Conservation (phyloP, 1,140 invertebrate genomes). For the Babylonia areolata region DNA sequence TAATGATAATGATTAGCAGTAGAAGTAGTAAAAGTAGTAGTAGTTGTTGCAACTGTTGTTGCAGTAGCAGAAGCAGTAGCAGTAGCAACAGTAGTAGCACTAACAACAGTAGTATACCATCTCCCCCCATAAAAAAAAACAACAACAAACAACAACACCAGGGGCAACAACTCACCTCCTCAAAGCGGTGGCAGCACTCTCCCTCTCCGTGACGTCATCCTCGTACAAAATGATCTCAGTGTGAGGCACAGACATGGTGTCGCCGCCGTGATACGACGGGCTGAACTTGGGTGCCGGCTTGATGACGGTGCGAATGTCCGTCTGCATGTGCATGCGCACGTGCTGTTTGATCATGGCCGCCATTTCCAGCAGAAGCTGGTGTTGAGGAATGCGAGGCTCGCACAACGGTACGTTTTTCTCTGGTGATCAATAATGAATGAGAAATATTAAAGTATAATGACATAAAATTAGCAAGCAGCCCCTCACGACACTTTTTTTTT, state of each 20-base stretch:
- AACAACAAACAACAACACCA: background rate
- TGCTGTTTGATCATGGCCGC: conserved; percentile 72
- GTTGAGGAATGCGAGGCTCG: conserved; percentile 66
- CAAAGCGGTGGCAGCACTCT: conserved; percentile 46
- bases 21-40: too few relatives aligned
- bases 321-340: conserved; percentile 65
- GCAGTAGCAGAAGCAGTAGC: too few relatives aligned
- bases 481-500: too few relatives aligned
- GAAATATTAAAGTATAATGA: too few relatives aligned
- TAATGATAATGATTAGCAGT: too few relatives aligned
- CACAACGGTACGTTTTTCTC: conserved; percentile 34
- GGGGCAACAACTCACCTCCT: conserved; percentile 64
- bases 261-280: conserved; percentile 51
- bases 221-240: conserved; percentile 73
- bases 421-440: background rate
- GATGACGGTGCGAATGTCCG: conserved; percentile 70
- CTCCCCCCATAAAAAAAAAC: background rate
- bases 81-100: too few relatives aligned
- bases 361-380: conserved; percentile 73
- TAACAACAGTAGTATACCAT: too few relatives aligned
- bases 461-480: too few relatives aligned
- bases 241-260: conserved; percentile 55
- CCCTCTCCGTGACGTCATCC: conserved; percentile 57
- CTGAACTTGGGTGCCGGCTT: conserved; percentile 68
- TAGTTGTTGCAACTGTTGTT: too few relatives aligned